Evolutionary conservation across 2,797 vertebrate genomes (phyloP), one percentile per base, ranked within the genome.

Genomic region (Steatocranus sp.): DNA sequence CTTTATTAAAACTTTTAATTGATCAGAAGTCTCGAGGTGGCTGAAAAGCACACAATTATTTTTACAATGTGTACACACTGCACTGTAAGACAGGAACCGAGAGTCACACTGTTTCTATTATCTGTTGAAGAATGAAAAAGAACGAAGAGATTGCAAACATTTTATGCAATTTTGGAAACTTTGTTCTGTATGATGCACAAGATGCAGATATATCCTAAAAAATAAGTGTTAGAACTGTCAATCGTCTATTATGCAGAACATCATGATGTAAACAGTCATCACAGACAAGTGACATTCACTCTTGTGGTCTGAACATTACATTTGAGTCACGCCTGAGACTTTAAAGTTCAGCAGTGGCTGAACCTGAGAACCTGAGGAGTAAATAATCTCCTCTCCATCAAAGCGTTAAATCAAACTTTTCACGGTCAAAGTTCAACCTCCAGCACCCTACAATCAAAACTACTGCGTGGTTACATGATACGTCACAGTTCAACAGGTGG

Each of bases 341-440:
- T 15, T 46, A 41, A 25, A 70, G 66, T 11, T 25, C 66, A 25
- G 38, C 63, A 43, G 73, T 38, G 14, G 9, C 11, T 76, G 32
- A 54, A 25, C 25, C 20, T 56, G 53, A 68, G 63, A 53, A 23
- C 11, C 38, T 3, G 11, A 58, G 68, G 2, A 41, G 73, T 78
- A 27, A 1, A 20, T 20, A 27, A 83, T 11, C 70, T 25, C 15
- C 11, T 50, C 74, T 61, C 50, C 54, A 10, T 20, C 0, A 27
- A 53, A 3, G 79, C 5, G 6, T 78, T 83, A 83, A 89, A 81
- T 86, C 83, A 86, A 90, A 77, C 76, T 80, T 87, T 81, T 84
- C 83, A 5, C 10, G 83, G 90, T 81, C 84, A 2, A 15, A 17
- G 86, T 86, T 87, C 85, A 50, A 36, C 54, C 51, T 51, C 3